Evolutionary conservation across 2,888 invertebrate genomes (phyloP).

Genomic region (Ormyrus labotus): DNA sequence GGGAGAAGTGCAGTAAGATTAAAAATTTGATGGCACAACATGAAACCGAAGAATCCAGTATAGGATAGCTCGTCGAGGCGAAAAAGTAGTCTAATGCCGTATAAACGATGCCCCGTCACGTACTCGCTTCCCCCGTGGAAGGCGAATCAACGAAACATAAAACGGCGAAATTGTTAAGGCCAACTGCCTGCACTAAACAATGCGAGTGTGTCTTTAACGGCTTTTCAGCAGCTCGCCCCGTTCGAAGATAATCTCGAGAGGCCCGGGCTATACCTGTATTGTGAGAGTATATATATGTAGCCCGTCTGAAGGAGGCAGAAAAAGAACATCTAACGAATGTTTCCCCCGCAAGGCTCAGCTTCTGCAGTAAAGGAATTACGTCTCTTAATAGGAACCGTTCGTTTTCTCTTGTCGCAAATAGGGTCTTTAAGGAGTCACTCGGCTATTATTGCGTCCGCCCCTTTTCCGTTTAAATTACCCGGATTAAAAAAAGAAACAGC

Average conservation of each 20-base stretch:
- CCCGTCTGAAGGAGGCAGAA: not conserved
- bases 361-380: constrained; percentile 48
- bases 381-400: constrained; percentile 48
- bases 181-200: constrained; percentile 40
- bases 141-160: constrained; percentile 38
- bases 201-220: constrained; percentile 34
- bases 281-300: too few relatives aligned
- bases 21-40: too few relatives aligned
- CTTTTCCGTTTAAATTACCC: constrained; percentile 37
- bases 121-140: constrained; percentile 18
- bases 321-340: constrained; percentile 30
- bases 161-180: constrained; percentile 32
- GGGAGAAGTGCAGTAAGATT: too few relatives aligned
- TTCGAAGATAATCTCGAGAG: constrained; percentile 41
- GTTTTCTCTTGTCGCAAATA: constrained; percentile 48
- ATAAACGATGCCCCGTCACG: constrained; percentile 40
- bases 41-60: not conserved
- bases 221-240: not conserved
- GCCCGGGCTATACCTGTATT: too few relatives aligned
- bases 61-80: constrained; percentile 35
- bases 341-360: constrained; percentile 20
- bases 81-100: constrained; percentile 38
- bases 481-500: constrained; percentile 37
- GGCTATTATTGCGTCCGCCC: constrained; percentile 28
- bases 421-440: constrained; percentile 46